A percentile compares a stretch with the other conserved stretches of the same genome.
Evolutionary conservation across 2,797 vertebrate genomes (phyloP).

Genomic region (Agapornis canus): DNA sequence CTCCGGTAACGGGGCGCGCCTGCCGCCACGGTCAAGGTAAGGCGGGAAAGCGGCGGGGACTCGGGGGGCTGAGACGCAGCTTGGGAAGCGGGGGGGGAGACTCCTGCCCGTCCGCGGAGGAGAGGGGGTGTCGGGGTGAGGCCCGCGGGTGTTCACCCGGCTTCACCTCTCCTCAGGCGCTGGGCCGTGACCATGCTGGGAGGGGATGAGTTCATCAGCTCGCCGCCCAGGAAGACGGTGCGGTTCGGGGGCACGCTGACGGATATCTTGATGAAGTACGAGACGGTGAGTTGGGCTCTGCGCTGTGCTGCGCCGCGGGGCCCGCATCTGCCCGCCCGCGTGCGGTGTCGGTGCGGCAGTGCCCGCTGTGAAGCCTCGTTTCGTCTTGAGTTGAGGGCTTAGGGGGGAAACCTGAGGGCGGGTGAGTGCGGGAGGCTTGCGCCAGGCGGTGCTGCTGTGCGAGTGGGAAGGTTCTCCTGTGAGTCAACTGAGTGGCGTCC

Average conservation of each 20-base stretch:
- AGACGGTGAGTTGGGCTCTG: constrained; percentile 75
- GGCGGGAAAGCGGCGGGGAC: fast-evolving
- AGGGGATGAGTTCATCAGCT: constrained; percentile 82
- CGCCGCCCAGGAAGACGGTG: constrained; percentile 89
- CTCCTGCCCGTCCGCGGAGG: not conserved
- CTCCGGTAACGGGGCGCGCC: not conserved
- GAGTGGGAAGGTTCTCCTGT: fast-evolving
- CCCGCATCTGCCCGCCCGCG: not conserved
- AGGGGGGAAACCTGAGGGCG: not conserved
- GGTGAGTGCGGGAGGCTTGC: not conserved
- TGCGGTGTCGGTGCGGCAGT: not conserved
- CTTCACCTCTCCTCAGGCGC: not conserved
- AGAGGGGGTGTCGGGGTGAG: not conserved
- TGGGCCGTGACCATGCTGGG: constrained; percentile 74
- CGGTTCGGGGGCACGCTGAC: constrained; percentile 88
- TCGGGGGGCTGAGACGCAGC: not conserved
- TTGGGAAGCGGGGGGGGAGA: no score
- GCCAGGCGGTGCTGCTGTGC: not conserved
- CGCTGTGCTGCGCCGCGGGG: not conserved
- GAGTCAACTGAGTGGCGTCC: not conserved
- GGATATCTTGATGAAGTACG: constrained; percentile 85
- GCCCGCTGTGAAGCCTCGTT: fast-evolving
- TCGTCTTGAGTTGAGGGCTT: not conserved
- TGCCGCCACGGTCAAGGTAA: not conserved
- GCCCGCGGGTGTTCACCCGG: not conserved